Evolutionary conservation across 2,888 invertebrate genomes (phyloP).

Genomic region (Epicampocera succincta): DNA sequence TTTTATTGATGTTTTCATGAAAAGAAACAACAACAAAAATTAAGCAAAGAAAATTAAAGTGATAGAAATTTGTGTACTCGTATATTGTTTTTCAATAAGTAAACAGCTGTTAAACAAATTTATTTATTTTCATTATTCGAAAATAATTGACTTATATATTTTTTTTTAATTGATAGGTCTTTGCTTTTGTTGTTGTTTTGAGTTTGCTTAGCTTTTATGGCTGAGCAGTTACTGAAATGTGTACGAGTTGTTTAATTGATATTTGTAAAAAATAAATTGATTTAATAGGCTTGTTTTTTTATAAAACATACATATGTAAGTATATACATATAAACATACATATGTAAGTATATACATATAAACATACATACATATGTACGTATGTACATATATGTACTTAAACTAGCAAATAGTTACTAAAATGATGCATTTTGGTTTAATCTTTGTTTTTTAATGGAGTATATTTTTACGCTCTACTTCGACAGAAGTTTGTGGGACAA

Average conservation of each 20-base stretch:
- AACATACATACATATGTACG: not conserved
- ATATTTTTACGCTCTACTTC: slow-evolving; percentile 28
- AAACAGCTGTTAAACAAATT: slow-evolving; percentile 58
- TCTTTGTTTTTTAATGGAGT: slow-evolving; percentile 22
- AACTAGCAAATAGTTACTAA: no score
- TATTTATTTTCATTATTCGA: slow-evolving; percentile 51
- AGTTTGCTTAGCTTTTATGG: slow-evolving; percentile 14
- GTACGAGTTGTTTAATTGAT: slow-evolving; percentile 32
- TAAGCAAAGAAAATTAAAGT: slow-evolving; percentile 6
- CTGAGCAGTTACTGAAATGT: slow-evolving; percentile 24
- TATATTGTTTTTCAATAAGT: slow-evolving; percentile 3
- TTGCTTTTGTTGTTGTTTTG: not conserved
- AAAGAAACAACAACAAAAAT: slow-evolving; percentile 28
- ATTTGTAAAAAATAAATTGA: slow-evolving; percentile 35
- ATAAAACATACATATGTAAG: no score
- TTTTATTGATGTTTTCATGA: slow-evolving; percentile 16
- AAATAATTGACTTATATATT: slow-evolving; percentile 31
- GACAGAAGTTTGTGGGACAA: slow-evolving; percentile 23
- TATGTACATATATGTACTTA: no score
- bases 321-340: no score
- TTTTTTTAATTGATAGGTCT: slow-evolving; percentile 26
- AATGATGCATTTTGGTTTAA: slow-evolving; percentile 9
- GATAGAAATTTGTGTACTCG: not conserved
- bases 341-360: no score
- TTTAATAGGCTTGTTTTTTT: not conserved